phyloP scores from a whole-genome alignment of 1,140 invertebrate genomes.

The Zaprionus nigranus region DNA sequence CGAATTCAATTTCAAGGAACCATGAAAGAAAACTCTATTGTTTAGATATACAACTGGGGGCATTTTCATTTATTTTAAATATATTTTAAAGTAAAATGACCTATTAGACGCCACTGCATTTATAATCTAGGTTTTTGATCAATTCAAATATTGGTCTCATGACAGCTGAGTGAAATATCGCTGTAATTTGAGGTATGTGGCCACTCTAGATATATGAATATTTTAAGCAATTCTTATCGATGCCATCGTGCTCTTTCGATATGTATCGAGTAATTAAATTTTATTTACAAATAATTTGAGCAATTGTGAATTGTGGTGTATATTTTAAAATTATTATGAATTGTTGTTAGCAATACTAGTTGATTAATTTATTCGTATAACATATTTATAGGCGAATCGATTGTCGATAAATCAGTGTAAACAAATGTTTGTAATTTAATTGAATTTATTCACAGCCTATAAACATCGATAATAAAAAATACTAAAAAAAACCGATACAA shows the following conservation, averaged over 20 bases:
- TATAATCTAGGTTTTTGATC: background rate
- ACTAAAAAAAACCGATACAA: background rate
- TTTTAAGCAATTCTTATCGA: background rate
- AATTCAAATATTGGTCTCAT: background rate
- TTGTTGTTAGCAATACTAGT: too few species aligned
- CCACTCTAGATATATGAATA: background rate
- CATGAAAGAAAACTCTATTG: background rate
- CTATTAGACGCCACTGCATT: background rate
- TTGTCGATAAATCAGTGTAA: background rate
- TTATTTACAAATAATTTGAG: too few species aligned
- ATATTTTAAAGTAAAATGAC: background rate
- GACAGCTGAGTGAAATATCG: slow-evolving; percentile 1
- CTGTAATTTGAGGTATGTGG: background rate
- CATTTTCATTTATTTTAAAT: background rate
- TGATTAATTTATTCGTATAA: background rate
- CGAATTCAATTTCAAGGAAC: background rate
- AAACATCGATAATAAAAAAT: slow-evolving; percentile 1
- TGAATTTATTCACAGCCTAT: too few species aligned
- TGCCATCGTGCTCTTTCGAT: background rate
- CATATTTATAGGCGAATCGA: background rate
- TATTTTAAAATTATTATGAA: too few species aligned
- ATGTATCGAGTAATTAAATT: background rate
- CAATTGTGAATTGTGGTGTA: too few species aligned
- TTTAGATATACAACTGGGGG: background rate
- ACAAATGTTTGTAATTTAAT: background rate